Evolutionary conservation across 2,113 vertebrate genomes (phyloP).

Genomic region (Cyanistes caeruleus): DNA sequence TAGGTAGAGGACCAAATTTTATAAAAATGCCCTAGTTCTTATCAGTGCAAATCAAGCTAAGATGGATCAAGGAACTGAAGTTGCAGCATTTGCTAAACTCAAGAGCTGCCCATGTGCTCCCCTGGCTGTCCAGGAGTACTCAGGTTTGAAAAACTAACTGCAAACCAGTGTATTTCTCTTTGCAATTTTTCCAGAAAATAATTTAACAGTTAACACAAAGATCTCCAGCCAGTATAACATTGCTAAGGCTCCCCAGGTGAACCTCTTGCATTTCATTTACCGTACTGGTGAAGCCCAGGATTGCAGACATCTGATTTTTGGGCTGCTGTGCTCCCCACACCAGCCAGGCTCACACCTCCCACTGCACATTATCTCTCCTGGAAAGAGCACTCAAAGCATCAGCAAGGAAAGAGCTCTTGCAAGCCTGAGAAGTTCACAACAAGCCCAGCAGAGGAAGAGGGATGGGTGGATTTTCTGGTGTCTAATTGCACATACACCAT

Average conservation of each 20-base stretch:
- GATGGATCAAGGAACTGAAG: not conserved
- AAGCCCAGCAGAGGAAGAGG: not conserved
- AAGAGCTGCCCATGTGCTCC: not conserved
- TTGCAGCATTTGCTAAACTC: not conserved
- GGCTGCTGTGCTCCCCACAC: not conserved
- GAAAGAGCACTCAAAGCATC: not conserved
- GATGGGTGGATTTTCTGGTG: not conserved
- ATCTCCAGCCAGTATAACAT: not conserved
- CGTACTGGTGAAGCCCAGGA: not conserved
- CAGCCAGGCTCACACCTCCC: not conserved
- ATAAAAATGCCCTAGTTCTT: not conserved
- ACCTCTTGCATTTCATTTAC: not conserved
- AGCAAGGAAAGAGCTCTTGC: not conserved
- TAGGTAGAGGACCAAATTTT: not conserved
- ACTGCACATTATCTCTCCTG: fast-evolving
- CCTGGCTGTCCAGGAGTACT: not conserved
- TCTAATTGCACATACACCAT: fast-evolving
- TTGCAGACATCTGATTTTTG: not conserved
- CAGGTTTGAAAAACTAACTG: not conserved
- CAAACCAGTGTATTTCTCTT: not conserved
- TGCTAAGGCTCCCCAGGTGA: not conserved
- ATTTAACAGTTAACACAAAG: not conserved
- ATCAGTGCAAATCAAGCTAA: not conserved
- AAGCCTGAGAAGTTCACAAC: not conserved
- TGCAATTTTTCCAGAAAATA: not conserved